phyloP scores from a whole-genome alignment of 53 echinoderm and acorn worm species.

The Stichopus horrens region DNA sequence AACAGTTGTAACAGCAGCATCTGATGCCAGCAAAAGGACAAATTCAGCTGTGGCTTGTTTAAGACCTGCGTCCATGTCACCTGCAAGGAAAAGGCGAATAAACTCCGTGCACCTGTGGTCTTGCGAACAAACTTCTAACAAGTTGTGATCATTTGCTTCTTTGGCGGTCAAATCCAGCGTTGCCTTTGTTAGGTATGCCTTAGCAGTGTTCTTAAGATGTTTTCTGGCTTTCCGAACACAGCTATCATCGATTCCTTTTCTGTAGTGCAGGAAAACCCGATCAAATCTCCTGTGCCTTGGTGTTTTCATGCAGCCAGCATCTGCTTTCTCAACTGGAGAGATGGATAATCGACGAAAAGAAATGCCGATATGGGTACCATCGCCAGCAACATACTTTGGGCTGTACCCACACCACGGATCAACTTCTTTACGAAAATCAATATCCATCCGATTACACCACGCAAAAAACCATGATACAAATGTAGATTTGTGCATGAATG shows the following conservation, averaged over 20 bases:
- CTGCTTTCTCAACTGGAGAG: conserved; percentile 19
- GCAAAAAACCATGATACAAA: conserved; percentile 38
- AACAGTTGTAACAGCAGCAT: conserved; percentile 15
- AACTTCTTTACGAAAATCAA: conserved; percentile 10
- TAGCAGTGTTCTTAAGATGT: conserved; percentile 20
- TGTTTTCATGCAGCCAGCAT: neutral
- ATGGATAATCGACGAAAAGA: conserved; percentile 2
- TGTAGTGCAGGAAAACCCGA: conserved; percentile 22
- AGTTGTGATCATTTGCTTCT: neutral
- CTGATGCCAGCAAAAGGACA: conserved; percentile 13
- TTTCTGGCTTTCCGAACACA: conserved; percentile 6
- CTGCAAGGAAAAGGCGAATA: neutral
- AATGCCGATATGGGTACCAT: conserved; percentile 36
- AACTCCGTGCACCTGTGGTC: conserved; percentile 16
- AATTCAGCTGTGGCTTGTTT: conserved; percentile 28
- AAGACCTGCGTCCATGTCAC: neutral
- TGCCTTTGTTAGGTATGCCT: neutral
- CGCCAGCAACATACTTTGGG: conserved; percentile 23
- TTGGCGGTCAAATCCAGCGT: neutral
- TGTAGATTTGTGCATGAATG: conserved; percentile 26
- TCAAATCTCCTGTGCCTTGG: conserved; percentile 20
- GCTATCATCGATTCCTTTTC: neutral
- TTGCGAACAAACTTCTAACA: neutral
- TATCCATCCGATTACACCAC: conserved; percentile 17
- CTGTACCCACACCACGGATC: conserved; percentile 40